phyloP scores from a whole-genome alignment of 35 echinoderm and acorn worm genomes.

The Antedon bifida region DNA sequence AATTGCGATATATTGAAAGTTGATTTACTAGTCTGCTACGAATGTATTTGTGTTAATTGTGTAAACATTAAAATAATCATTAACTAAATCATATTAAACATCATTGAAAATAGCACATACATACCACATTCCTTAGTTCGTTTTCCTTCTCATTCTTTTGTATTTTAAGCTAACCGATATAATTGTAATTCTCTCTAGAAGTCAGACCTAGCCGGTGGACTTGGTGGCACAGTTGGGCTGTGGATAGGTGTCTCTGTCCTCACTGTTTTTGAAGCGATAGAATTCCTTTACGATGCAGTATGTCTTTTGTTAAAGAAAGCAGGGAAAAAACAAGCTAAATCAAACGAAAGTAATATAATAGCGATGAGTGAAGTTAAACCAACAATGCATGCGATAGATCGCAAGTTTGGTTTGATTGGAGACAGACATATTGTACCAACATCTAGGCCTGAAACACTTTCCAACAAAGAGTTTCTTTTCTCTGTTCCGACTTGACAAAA shows the following conservation, averaged over 20 bases:
- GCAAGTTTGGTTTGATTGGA: background rate
- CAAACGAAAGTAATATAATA: too few species aligned
- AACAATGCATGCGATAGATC: background rate
- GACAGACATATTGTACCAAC: background rate
- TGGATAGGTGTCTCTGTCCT: constrained; percentile 84
- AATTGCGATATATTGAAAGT: too few species aligned
- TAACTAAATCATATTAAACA: too few species aligned
- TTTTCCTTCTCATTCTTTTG: too few species aligned
- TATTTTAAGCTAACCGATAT: background rate
- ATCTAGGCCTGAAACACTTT: background rate
- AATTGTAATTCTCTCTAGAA: constrained; percentile 6
- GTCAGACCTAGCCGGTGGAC: constrained; percentile 39
- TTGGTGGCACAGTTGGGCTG: constrained; percentile 63
- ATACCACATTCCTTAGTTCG: too few species aligned
- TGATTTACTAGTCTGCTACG: too few species aligned
- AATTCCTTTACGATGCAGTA: constrained; percentile 37
- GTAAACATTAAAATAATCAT: too few species aligned
- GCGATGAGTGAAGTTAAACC: too few species aligned
- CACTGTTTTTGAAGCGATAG: constrained; percentile 62
- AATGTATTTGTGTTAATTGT: too few species aligned
- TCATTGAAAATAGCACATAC: too few species aligned
- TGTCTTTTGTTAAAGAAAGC: background rate
- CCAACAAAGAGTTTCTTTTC: background rate
- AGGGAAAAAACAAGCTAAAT: too few species aligned
- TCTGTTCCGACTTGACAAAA: background rate